Conservation (phyloP, 2,113 vertebrate genomes). For the Vimba vimba region DNA sequence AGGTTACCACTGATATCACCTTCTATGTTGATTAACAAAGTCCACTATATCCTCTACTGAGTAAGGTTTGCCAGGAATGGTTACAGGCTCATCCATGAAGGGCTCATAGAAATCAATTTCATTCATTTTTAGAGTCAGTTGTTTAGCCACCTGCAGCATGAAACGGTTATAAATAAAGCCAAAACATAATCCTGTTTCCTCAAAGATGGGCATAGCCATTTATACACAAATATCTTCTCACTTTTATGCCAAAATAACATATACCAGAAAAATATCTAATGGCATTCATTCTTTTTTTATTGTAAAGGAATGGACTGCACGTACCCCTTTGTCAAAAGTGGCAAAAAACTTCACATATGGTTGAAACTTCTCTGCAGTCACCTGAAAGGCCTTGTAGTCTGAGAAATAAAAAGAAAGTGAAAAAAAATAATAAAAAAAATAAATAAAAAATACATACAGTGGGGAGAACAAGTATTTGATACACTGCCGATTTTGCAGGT, state of each 20-base stretch:
- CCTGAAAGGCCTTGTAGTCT: conserved; percentile 95
- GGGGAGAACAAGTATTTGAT: too few relatives aligned
- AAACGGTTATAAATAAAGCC: conserved; percentile 36
- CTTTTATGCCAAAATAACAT: not conserved
- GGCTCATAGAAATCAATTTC: conserved; percentile 98
- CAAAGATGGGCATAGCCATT: not conserved
- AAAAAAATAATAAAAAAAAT: not conserved
- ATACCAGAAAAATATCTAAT: not conserved
- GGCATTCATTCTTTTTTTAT: not conserved
- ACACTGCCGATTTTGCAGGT: too few relatives aligned
- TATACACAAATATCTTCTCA: not conserved
- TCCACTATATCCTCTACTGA: conserved; percentile 93
- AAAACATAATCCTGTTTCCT: conserved; percentile 17
- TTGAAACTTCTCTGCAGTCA: conserved; percentile 94
- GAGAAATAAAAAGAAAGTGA: conserved; percentile 51
- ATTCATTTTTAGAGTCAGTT: conserved; percentile 93
- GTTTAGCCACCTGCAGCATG: conserved; percentile 88
- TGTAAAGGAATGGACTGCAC: conserved; percentile 56
- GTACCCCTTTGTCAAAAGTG: conserved; percentile 95
- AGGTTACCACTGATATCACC: conserved; percentile 69
- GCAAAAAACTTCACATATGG: conserved; percentile 96
- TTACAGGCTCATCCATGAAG: conserved; percentile 92
- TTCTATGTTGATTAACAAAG: conserved; percentile 89
- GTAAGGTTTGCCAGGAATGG: conserved; percentile 89
- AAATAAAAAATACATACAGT: too few relatives aligned